phyloP scores from a whole-genome alignment of 2,888 invertebrate species.

The Thelaira solivaga region DNA sequence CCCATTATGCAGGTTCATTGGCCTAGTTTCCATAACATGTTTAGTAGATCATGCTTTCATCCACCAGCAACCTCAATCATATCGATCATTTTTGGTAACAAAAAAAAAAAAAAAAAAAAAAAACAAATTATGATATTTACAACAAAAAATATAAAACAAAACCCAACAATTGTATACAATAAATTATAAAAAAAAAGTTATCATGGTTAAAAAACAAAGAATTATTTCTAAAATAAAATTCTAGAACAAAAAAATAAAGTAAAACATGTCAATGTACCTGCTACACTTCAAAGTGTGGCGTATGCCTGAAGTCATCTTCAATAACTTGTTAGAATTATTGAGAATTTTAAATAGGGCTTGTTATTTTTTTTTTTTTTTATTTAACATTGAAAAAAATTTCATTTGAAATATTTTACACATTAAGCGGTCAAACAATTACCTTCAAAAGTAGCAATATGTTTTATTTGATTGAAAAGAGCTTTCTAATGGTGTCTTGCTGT shows the following conservation, averaged over 20 bases:
- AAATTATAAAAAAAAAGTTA: slow-evolving; percentile 37
- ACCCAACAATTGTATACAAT: slow-evolving; percentile 1
- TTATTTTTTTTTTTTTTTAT: slow-evolving; percentile 37
- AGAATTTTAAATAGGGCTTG: background rate
- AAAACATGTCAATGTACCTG: slow-evolving; percentile 47
- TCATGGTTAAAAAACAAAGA: too few species aligned
- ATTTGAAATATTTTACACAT: slow-evolving; percentile 52
- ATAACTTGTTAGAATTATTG: slow-evolving; percentile 26
- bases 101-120: slow-evolving; percentile 21
- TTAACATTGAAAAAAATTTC: slow-evolving; percentile 47
- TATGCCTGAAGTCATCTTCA: slow-evolving; percentile 53
- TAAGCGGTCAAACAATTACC: slow-evolving; percentile 61
- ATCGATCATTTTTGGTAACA: slow-evolving; percentile 50
- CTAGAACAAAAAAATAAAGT: background rate
- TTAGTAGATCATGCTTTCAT: background rate
- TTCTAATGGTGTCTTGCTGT: slow-evolving; percentile 61
- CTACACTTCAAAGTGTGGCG: slow-evolving; percentile 22
- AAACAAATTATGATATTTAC: slow-evolving; percentile 41
- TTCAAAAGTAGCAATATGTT: slow-evolving; percentile 73
- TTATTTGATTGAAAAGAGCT: slow-evolving; percentile 68
- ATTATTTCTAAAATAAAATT: slow-evolving; percentile 8
- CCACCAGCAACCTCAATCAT: slow-evolving; percentile 26
- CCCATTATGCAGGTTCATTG: slow-evolving; percentile 56
- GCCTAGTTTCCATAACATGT: slow-evolving; percentile 44
- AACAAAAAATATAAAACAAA: slow-evolving; percentile 5